Evolutionary conservation across 1,140 invertebrate species (phyloP).

Genomic region (Aphis gossypii): DNA sequence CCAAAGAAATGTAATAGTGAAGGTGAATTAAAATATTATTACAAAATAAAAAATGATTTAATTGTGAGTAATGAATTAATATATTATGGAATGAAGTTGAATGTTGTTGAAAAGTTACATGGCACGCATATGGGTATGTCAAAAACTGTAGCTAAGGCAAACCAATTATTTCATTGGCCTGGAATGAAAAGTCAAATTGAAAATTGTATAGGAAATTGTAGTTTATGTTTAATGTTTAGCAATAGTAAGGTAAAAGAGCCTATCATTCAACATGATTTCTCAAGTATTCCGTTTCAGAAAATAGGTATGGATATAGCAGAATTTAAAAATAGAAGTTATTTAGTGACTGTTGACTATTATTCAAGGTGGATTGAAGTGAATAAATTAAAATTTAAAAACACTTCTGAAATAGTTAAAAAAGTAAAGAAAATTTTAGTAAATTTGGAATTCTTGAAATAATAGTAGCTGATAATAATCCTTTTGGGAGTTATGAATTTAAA

Average conservation of each 20-base stretch:
- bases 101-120: not conserved
- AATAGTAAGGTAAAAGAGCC: constrained; percentile 32
- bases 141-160: not conserved
- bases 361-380: too few species aligned
- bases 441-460: too few species aligned
- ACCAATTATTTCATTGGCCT: constrained; percentile 23
- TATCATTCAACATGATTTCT: too few species aligned
- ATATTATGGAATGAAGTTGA: not conserved
- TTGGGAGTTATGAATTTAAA: too few species aligned
- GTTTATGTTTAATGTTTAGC: constrained; percentile 19
- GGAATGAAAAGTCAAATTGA: constrained; percentile 47
- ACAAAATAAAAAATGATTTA: constrained; percentile 5
- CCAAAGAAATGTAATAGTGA: not conserved
- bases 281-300: too few species aligned
- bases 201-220: not conserved
- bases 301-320: too few species aligned
- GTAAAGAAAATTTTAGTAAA: too few species aligned
- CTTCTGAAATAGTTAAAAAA: too few species aligned
- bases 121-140: not conserved
- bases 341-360: too few species aligned
- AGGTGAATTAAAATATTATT: not conserved
- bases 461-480: too few species aligned
- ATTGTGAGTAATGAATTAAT: not conserved
- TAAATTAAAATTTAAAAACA: too few species aligned
- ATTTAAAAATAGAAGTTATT: too few species aligned